Evolutionary conservation across 2,113 vertebrate species (phyloP), one percentile per base, ranked within the genome.

Genomic region (Apodemus sylvaticus): DNA sequence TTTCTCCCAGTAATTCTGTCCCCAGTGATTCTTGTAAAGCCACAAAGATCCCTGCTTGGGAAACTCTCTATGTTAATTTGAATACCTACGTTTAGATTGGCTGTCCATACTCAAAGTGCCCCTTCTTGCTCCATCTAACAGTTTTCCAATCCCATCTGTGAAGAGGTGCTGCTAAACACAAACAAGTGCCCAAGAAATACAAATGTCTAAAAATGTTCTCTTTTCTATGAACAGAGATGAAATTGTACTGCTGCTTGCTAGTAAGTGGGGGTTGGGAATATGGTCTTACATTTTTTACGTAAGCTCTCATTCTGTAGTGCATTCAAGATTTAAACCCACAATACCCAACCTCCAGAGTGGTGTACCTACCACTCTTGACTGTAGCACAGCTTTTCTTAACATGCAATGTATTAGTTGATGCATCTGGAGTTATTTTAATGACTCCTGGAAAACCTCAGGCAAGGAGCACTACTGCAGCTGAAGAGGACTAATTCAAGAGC

Each of bases 401-500:
- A 31, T 42, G 6, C 68, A 94, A 94, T 93, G 20, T 51, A 51
- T 45, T 42, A 8, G 45, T 76, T 92, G 14, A 16, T 86, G 39
- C 48, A 88, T 88, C 93, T 64, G 39, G 42, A 0, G 42, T 92
- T 92, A 7, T 74, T 90, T 71, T 83, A 93, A 93, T 34, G 91
- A 94, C 95, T 87, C 13, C 29, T 3, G 85, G 19, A 87, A 87
- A 89, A 82, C 39, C 71, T 90, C 6, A 96, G 20, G 8, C 16
- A 71, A 68, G 8, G 7, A 17, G 5, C 60, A 82, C 81, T 89
- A 78, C 58, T 91, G 5, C 2, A 81, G 2, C 39, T 90, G 53
- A 94, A 93, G 48, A 87, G 4, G 68, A n/a, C 66, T 91, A 73
- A 92, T 95, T 96, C 91, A 96, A 94, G 86, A 91, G 71, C 11